phyloP scores from a whole-genome alignment of 1,140 invertebrate genomes.

The Hydropsyche tenuis region DNA sequence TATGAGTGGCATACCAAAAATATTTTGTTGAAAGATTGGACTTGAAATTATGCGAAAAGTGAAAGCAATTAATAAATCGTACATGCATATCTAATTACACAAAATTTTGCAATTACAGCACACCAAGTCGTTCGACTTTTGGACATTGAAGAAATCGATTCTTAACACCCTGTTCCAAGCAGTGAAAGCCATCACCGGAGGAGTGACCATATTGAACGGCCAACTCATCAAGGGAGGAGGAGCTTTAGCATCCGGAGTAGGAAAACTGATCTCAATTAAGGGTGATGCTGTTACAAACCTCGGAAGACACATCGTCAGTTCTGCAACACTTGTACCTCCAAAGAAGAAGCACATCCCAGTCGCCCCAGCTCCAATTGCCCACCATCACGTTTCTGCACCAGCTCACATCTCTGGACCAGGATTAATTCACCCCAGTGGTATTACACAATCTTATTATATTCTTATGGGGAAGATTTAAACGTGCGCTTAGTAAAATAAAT shows the following conservation, averaged over 20 bases:
- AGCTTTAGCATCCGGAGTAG: conserved; percentile 74
- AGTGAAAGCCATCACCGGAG: conserved; percentile 83
- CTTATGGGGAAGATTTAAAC: too few relatives aligned
- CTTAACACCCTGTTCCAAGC: conserved; percentile 81
- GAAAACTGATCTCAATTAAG: conserved; percentile 72
- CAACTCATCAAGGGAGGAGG: conserved; percentile 84
- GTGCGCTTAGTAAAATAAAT: too few relatives aligned
- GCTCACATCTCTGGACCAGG: conserved; percentile 9
- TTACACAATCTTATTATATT: too few relatives aligned
- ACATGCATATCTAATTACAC: too few relatives aligned
- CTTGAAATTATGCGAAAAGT: too few relatives aligned
- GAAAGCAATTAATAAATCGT: too few relatives aligned
- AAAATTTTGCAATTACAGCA: conserved; percentile 23
- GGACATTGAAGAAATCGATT: conserved; percentile 81
- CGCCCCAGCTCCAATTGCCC: not conserved
- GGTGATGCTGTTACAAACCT: conserved; percentile 78
- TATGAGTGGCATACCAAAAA: too few relatives aligned
- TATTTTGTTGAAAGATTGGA: too few relatives aligned
- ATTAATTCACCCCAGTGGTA: conserved; percentile 23
- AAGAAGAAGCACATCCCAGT: conserved; percentile 51
- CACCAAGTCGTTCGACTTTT: conserved; percentile 67
- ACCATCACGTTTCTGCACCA: not conserved
- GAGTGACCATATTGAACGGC: conserved; percentile 82
- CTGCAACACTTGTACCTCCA: conserved; percentile 68
- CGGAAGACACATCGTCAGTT: conserved; percentile 77